Evolutionary conservation across 2,113 vertebrate genomes (phyloP).

Genomic region (Mus musculus): DNA sequence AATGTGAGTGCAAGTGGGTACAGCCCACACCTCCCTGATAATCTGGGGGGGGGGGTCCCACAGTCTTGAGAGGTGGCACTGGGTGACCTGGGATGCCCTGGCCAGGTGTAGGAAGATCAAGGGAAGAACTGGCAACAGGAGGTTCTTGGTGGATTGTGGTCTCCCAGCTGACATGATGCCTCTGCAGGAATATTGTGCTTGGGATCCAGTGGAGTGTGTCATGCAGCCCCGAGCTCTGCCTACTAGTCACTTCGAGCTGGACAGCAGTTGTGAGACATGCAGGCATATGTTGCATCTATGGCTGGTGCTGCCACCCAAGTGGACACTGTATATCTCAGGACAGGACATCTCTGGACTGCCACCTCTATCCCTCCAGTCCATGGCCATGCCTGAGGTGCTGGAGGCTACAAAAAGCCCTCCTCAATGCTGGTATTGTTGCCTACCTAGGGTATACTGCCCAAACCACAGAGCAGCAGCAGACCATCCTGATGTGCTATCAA

Average conservation of each 20-base stretch:
- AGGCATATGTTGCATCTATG: background rate
- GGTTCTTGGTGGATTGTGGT: background rate
- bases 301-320: background rate
- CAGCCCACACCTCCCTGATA: background rate
- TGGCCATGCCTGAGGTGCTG: background rate
- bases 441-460: background rate
- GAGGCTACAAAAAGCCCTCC: background rate
- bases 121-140: background rate
- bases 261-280: background rate
- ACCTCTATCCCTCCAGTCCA: background rate
- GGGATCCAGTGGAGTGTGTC: background rate
- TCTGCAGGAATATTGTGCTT: background rate
- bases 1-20: background rate
- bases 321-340: too few species aligned
- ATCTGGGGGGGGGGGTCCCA: background rate
- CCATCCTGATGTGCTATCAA: background rate
- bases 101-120: background rate
- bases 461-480: background rate
- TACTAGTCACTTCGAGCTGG: background rate
- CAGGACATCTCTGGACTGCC: background rate
- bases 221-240: background rate
- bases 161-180: background rate
- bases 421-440: background rate
- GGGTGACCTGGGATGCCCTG: too few species aligned
- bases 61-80: too few species aligned